A percentile compares a stretch with the other conserved stretches of the same genome.
Evolutionary conservation across 2,888 invertebrate genomes (phyloP).

Genomic region (Zeuzera pyrina): DNA sequence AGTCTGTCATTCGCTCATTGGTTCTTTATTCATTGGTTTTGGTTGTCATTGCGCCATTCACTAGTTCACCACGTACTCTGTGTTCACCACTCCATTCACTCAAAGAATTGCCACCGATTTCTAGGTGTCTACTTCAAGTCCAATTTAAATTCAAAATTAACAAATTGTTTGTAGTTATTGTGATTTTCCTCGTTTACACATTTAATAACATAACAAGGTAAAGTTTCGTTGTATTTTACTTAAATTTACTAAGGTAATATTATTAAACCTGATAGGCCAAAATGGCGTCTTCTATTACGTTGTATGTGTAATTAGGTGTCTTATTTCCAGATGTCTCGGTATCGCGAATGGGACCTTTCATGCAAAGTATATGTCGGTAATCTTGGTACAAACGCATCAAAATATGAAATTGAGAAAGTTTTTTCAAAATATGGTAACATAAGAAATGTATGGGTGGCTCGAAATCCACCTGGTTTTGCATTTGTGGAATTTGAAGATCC

Average conservation of each 20-base stretch:
- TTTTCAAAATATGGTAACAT: slow-evolving; percentile 92
- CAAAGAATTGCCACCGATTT: no score
- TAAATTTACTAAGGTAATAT: no score
- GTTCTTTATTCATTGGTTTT: no score
- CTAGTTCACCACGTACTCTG: no score
- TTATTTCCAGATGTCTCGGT: slow-evolving; percentile 76
- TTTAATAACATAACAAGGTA: neutral
- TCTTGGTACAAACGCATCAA: slow-evolving; percentile 90
- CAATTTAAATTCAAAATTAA: no score
- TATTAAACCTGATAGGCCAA: slow-evolving; percentile 15
- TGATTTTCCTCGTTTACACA: no score
- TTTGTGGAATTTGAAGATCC: slow-evolving; percentile 93
- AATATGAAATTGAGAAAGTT: slow-evolving; percentile 89
- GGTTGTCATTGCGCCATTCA: no score
- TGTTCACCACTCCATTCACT: no score
- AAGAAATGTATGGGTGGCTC: slow-evolving; percentile 94
- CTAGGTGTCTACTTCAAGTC: no score
- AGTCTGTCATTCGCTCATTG: no score
- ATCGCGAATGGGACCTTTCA: slow-evolving; percentile 85
- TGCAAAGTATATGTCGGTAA: slow-evolving; percentile 96
- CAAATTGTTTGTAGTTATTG: no score
- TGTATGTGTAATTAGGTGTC: slow-evolving; percentile 19
- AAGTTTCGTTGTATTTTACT: neutral
- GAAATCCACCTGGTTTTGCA: slow-evolving; percentile 94
- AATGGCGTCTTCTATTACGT: slow-evolving; percentile 30